A percentile compares a stretch with the other conserved stretches of the same genome.
Conservation (phyloP, 2,888 invertebrate species). For the Callosobruchus maculatus region DNA sequence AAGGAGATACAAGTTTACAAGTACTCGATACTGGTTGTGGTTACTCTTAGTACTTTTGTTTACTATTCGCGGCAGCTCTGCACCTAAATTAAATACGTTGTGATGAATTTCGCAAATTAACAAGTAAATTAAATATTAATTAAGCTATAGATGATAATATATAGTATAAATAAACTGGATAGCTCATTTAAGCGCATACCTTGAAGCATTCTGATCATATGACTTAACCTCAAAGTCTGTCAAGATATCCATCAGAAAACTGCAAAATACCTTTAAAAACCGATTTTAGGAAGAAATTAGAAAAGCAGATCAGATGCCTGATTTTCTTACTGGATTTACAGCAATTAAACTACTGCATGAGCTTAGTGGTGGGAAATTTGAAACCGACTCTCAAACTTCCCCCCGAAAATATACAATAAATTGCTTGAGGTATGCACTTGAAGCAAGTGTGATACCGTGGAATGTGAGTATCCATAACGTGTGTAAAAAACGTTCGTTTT, state of each 20-base stretch:
- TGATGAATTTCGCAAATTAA: slow-evolving; percentile 51
- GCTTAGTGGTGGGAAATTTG: background rate
- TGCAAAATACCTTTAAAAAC: too few species aligned
- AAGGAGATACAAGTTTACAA: background rate
- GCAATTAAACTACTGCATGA: too few species aligned
- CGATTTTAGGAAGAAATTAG: too few species aligned
- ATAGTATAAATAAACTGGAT: background rate
- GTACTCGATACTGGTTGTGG: background rate
- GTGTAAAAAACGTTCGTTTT: background rate
- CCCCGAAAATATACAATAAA: background rate
- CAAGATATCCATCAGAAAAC: background rate
- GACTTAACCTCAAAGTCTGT: background rate
- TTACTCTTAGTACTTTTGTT: background rate
- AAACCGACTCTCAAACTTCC: background rate
- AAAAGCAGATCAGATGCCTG: too few species aligned
- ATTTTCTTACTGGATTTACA: too few species aligned
- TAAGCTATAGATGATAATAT: background rate
- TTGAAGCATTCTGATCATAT: background rate
- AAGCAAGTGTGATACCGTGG: background rate
- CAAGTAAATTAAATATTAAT: slow-evolving; percentile 28
- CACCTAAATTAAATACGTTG: slow-evolving; percentile 47
- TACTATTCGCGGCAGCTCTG: background rate
- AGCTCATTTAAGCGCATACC: background rate
- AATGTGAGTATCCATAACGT: background rate
- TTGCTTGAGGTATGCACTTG: background rate